A percentile compares a stretch with the other conserved stretches of the same genome.
Evolutionary conservation across 2,888 invertebrate species (phyloP).

Genomic region (Patella depressa): DNA sequence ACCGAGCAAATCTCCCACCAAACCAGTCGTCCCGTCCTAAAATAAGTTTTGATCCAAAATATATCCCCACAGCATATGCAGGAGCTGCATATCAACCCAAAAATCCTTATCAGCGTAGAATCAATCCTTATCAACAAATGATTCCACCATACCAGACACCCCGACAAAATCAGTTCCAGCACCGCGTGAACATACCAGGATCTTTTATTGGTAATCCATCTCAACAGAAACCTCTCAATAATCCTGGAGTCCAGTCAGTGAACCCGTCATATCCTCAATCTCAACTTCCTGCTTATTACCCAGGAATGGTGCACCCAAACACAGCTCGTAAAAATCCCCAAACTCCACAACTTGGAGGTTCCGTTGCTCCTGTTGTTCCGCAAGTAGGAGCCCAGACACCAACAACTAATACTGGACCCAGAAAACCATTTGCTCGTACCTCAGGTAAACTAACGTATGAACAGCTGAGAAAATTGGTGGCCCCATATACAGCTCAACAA

Average conservation of each 20-base stretch:
- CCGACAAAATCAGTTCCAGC: background rate
- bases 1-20: background rate
- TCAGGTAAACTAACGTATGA: background rate
- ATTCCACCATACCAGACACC: background rate
- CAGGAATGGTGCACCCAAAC: background rate
- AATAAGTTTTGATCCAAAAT: background rate
- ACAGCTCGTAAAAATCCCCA: background rate
- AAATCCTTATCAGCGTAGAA: background rate
- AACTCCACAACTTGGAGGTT: background rate
- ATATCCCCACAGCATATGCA: background rate
- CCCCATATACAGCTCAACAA: background rate
- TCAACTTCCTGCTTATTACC: no score
- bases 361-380: background rate
- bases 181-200: no score
- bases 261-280: no score
- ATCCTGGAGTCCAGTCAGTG: no score
- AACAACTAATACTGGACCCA: no score
- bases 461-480: background rate
- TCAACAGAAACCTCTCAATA: no score
- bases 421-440: no score
- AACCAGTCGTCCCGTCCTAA: background rate
- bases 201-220: no score
- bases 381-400: background rate
- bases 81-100: background rate
- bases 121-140: background rate